Evolutionary conservation across 1,140 invertebrate species (phyloP).

Genomic region (Drosophila sulfurigaster): DNA sequence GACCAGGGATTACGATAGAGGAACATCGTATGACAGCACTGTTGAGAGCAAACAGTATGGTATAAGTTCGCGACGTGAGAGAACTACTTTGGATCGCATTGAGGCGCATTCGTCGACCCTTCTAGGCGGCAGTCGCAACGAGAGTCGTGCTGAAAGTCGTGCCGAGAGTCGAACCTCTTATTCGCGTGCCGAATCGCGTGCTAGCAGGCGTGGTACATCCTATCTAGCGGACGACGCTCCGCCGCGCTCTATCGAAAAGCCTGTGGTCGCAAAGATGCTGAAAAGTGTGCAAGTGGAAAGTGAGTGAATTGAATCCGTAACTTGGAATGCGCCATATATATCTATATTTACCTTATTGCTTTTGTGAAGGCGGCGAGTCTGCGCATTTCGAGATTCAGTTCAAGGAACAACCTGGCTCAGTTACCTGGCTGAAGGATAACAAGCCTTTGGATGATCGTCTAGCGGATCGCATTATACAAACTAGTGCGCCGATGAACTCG

Average conservation of each 20-base stretch:
- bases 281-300: slow-evolving; percentile 91
- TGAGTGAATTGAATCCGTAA: slow-evolving; percentile 86
- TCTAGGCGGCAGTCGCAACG: slow-evolving; percentile 57
- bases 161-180: slow-evolving; percentile 67
- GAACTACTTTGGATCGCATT: slow-evolving; percentile 61
- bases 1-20: slow-evolving; percentile 69
- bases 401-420: slow-evolving; percentile 86
- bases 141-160: slow-evolving; percentile 58
- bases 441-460: slow-evolving; percentile 91
- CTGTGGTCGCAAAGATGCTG: slow-evolving; percentile 90
- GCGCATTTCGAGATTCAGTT: slow-evolving; percentile 94
- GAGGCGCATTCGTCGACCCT: slow-evolving; percentile 60
- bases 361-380: slow-evolving; percentile 92
- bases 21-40: slow-evolving; percentile 75
- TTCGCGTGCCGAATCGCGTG: slow-evolving; percentile 61
- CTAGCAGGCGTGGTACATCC: slow-evolving; percentile 61
- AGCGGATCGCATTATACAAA: slow-evolving; percentile 90
- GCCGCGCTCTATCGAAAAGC: slow-evolving; percentile 82
- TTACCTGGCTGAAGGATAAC: slow-evolving; percentile 97
- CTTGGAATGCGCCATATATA: background rate
- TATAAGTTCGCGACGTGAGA: slow-evolving; percentile 63
- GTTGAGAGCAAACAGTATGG: slow-evolving; percentile 62
- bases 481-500: slow-evolving; percentile 85
- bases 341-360: background rate
- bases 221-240: slow-evolving; percentile 60